A percentile compares a stretch with the other conserved stretches of the same genome.
Evolutionary conservation across 2,113 vertebrate genomes (phyloP).

Genomic region (Percopsis transmontana): DNA sequence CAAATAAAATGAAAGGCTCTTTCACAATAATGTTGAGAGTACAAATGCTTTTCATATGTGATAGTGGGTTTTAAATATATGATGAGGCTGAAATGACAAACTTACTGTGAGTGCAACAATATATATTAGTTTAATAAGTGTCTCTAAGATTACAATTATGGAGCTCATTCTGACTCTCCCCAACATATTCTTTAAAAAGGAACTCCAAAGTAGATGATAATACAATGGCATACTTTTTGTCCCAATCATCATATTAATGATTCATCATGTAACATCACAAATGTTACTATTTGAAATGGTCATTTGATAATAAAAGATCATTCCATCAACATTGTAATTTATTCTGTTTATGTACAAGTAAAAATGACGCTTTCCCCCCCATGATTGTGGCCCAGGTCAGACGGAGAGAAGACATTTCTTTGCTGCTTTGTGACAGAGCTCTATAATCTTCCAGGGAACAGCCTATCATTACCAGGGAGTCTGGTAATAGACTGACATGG

Average conservation of each 20-base stretch:
- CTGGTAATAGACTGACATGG: constrained; percentile 80
- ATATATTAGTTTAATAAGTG: no score
- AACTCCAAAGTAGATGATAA: neutral
- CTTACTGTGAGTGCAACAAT: neutral
- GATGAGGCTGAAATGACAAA: neutral
- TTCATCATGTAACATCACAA: constrained; percentile 50
- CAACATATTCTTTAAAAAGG: neutral
- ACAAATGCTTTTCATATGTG: constrained; percentile 21
- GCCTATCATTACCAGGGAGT: constrained; percentile 79
- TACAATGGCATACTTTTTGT: constrained; percentile 8
- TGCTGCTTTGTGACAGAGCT: constrained; percentile 72
- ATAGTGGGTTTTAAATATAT: neutral
- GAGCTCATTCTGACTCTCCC: neutral
- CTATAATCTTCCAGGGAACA: constrained; percentile 78
- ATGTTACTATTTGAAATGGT: constrained; percentile 32
- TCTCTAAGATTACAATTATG: neutral
- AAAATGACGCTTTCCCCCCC: constrained; percentile 72
- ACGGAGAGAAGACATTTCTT: constrained; percentile 67
- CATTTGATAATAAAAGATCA: constrained; percentile 54
- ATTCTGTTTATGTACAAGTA: constrained; percentile 63
- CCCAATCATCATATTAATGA: constrained; percentile 53
- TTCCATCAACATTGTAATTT: constrained; percentile 60
- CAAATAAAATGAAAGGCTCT: neutral
- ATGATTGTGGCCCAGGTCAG: constrained; percentile 66
- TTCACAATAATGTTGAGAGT: constrained; percentile 8